Conservation (phyloP, 1,140 invertebrate genomes). For the Drosophila yakuba region DNA sequence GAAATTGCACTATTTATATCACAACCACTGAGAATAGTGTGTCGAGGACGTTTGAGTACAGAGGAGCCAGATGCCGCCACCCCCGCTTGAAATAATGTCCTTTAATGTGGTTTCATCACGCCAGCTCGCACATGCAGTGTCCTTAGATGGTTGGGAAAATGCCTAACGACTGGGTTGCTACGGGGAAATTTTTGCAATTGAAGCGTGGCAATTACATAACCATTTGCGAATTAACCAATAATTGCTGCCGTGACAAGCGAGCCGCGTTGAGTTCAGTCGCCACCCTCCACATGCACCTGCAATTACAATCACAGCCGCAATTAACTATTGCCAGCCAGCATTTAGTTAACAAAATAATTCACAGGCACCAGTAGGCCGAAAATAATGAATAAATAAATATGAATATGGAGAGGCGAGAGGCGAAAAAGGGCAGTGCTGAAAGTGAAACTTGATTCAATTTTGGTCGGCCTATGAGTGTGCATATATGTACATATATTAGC, state of each 20-base stretch:
- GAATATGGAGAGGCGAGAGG: not conserved
- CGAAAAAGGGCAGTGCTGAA: constrained; percentile 3
- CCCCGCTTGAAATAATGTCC: constrained; percentile 35
- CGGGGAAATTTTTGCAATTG: constrained; percentile 26
- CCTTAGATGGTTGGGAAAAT: not conserved
- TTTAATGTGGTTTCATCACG: constrained; percentile 50
- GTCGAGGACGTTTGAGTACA: constrained; percentile 34
- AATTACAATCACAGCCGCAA: constrained; percentile 30
- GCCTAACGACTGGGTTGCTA: not conserved
- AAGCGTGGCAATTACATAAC: constrained; percentile 28
- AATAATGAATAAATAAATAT: constrained; percentile 5
- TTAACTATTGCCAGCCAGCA: constrained; percentile 23
- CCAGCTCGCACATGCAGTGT: constrained; percentile 12
- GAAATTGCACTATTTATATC: constrained; percentile 5
- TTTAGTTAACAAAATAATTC: constrained; percentile 36
- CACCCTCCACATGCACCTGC: constrained; percentile 10
- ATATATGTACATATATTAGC: constrained; percentile 36
- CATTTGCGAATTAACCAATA: constrained; percentile 42
- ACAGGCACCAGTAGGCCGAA: not conserved
- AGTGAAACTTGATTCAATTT: constrained; percentile 46
- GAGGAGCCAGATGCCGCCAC: not conserved
- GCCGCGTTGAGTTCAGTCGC: constrained; percentile 14
- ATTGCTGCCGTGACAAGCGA: constrained; percentile 31
- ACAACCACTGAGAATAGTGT: constrained; percentile 14
- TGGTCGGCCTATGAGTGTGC: constrained; percentile 1